Percentiles rank a stretch among this genome's conserved stretches.
Evolutionary conservation across 2,888 invertebrate species (phyloP).

Genomic region (Drosophila longiperda): DNA sequence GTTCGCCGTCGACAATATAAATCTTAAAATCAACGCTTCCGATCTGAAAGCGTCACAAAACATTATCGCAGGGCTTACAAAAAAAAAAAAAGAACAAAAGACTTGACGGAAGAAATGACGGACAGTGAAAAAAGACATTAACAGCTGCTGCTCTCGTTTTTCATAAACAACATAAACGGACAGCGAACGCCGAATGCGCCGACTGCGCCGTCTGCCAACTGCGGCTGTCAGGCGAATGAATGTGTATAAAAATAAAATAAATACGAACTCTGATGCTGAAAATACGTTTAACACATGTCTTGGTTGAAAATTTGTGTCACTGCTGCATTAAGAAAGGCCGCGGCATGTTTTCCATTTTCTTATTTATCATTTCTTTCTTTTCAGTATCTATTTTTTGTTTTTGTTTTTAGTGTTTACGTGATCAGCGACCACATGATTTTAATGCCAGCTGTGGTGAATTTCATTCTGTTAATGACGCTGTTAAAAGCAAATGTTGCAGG

Average conservation of each 20-base stretch:
- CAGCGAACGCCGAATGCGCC: slow-evolving; percentile 20
- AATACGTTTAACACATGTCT: slow-evolving; percentile 48
- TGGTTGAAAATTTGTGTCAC: slow-evolving; percentile 72
- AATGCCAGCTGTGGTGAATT: slow-evolving; percentile 46
- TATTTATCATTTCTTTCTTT: slow-evolving; percentile 4
- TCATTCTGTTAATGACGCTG: slow-evolving; percentile 24
- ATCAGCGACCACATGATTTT: slow-evolving; percentile 39
- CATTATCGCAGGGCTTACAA: slow-evolving; percentile 18
- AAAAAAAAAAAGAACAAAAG: slow-evolving; percentile 10
- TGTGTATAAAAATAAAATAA: slow-evolving; percentile 73
- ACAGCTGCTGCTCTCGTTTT: slow-evolving; percentile 72
- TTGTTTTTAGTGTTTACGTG: slow-evolving; percentile 56
- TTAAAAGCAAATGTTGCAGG: slow-evolving; percentile 17
- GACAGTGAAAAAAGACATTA: slow-evolving; percentile 35
- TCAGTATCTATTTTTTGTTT: slow-evolving; percentile 12
- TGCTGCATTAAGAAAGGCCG: slow-evolving; percentile 66
- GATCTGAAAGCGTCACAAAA: slow-evolving; percentile 38
- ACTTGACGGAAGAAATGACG: slow-evolving; percentile 14
- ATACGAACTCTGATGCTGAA: slow-evolving; percentile 33
- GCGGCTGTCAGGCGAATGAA: slow-evolving; percentile 55
- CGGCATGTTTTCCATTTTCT: slow-evolving; percentile 47
- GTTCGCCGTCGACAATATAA: neutral
- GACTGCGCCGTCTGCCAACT: slow-evolving; percentile 22
- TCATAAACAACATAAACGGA: slow-evolving; percentile 37
- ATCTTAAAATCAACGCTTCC: slow-evolving; percentile 12